Evolutionary conservation across 2,113 vertebrate genomes (phyloP).

Genomic region (Anolis sagrei): DNA sequence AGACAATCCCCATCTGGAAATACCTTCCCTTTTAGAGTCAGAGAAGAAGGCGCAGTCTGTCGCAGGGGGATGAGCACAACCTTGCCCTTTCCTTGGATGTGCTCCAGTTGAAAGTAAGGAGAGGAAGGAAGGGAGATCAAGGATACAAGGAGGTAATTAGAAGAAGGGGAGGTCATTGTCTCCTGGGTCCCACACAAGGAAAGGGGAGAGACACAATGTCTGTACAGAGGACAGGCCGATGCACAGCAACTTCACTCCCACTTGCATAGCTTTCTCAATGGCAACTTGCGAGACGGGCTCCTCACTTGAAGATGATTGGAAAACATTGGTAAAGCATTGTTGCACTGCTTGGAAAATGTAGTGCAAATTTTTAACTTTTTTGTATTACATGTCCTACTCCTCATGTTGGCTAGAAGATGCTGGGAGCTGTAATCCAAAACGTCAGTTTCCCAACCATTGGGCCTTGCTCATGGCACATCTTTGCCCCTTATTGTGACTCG

Average conservation of each 20-base stretch:
- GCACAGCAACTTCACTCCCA: neutral
- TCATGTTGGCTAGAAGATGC: no score
- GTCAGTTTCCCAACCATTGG: no score
- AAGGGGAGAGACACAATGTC: slow-evolving; percentile 12
- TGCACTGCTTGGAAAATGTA: no score
- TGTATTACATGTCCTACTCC: no score
- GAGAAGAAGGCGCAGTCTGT: slow-evolving; percentile 53
- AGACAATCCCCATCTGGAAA: slow-evolving; percentile 68
- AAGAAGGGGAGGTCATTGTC: neutral
- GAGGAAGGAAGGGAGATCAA: neutral
- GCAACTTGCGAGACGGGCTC: neutral
- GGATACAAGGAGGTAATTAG: neutral
- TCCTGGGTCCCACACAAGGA: neutral
- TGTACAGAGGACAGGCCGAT: neutral
- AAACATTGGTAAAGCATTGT: neutral
- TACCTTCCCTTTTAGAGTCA: slow-evolving; percentile 90
- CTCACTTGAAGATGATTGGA: no score
- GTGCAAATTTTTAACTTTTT: no score
- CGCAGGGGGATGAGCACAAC: slow-evolving; percentile 2
- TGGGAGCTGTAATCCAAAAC: no score
- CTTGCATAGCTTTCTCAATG: neutral
- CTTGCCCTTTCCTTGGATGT: slow-evolving; percentile 4
- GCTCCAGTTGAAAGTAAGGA: neutral
- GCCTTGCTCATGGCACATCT: no score
- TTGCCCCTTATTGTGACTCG: no score